Evolutionary conservation across 1,140 invertebrate genomes (phyloP).

Genomic region (Mycetomoellerius zeteki): DNA sequence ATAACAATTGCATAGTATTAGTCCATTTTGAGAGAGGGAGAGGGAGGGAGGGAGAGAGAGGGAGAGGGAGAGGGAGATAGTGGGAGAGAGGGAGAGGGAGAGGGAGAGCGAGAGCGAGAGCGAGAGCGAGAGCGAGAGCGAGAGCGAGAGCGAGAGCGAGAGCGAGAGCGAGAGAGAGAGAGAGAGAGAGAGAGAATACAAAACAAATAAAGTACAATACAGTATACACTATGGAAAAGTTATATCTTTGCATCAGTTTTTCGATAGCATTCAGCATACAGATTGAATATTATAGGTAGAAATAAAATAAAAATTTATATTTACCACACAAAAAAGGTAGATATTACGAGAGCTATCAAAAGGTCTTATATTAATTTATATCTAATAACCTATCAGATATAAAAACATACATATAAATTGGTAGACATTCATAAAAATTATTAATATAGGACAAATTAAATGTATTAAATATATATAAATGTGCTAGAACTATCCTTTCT

Average conservation of each 20-base stretch:
- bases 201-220: too few species aligned
- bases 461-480: background rate
- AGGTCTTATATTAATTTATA: background rate
- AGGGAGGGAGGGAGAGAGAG: too few species aligned
- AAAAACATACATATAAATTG: background rate
- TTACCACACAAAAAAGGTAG: background rate
- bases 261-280: background rate
- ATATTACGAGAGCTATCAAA: background rate
- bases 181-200: background rate
- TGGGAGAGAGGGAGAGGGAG: background rate
- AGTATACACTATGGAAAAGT: background rate
- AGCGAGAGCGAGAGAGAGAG: too few species aligned
- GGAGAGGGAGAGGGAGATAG: too few species aligned
- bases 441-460: slow-evolving; percentile 3
- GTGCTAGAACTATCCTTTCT: background rate
- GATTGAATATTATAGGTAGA: background rate
- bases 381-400: background rate
- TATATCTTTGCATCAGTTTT: background rate
- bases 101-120: too few species aligned
- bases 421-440: background rate
- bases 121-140: too few species aligned
- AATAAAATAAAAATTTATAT: background rate
- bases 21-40: background rate
- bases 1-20: background rate
- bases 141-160: too few species aligned